Percentiles rank a stretch among this genome's conserved stretches.
phyloP scores from a whole-genome alignment of 2,888 invertebrate species.

The Labia minor region DNA sequence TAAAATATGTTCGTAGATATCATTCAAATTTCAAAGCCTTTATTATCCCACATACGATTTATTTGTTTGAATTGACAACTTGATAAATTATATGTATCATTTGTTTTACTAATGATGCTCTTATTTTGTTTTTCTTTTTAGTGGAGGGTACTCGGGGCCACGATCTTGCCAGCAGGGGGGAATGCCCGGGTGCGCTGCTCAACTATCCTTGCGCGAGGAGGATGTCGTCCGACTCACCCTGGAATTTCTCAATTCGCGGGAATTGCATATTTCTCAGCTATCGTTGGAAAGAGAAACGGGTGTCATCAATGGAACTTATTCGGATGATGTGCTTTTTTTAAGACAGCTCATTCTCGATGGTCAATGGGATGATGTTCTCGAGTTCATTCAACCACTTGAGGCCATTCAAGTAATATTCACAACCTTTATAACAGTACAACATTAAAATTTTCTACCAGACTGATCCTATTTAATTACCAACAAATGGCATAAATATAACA shows the following conservation, averaged over 20 bases:
- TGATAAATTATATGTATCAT: too few species aligned
- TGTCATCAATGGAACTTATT: slow-evolving; percentile 83
- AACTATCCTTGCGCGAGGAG: slow-evolving; percentile 75
- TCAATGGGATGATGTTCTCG: slow-evolving; percentile 94
- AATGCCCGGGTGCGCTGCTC: slow-evolving; percentile 43
- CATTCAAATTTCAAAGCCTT: too few species aligned
- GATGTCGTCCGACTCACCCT: slow-evolving; percentile 75
- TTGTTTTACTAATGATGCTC: too few species aligned
- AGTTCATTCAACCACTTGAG: slow-evolving; percentile 89
- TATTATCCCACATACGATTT: too few species aligned
- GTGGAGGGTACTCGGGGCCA: neutral
- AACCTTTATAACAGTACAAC: too few species aligned
- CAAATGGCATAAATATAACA: too few species aligned
- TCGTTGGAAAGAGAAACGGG: slow-evolving; percentile 90
- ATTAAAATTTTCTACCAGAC: too few species aligned
- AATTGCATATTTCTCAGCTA: slow-evolving; percentile 82
- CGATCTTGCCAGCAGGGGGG: neutral
- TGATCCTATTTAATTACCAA: too few species aligned
- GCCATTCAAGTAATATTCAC: slow-evolving; percentile 43
- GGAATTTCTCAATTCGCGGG: slow-evolving; percentile 79
- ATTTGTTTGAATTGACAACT: too few species aligned
- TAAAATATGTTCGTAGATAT: too few species aligned
- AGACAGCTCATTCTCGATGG: slow-evolving; percentile 92
- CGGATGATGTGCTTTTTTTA: slow-evolving; percentile 87
- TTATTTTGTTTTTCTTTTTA: neutral